Evolutionary conservation across 2,113 vertebrate species (phyloP).

Genomic region (Cynoglossus semilaevis): DNA sequence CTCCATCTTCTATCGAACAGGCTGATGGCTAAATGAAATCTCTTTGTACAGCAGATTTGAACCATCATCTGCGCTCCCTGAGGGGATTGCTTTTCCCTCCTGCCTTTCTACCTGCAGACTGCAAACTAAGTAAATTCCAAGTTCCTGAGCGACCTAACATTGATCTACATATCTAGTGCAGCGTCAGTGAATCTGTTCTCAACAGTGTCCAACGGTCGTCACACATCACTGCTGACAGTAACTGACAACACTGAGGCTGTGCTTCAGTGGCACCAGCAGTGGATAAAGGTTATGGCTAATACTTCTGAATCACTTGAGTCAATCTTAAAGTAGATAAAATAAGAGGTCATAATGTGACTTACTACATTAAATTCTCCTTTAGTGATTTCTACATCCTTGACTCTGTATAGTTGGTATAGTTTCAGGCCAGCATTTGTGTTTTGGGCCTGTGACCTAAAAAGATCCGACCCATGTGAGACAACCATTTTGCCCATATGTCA

Average conservation of each 20-base stretch:
- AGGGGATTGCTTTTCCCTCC: constrained; percentile 31
- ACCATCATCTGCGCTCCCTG: constrained; percentile 50
- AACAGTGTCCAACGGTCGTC: constrained; percentile 22
- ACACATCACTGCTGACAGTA: constrained; percentile 14
- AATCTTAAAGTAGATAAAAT: constrained; percentile 7
- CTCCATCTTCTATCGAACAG: constrained; percentile 33
- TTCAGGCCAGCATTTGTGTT: no score
- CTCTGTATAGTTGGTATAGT: no score
- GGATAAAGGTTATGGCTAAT: constrained; percentile 40
- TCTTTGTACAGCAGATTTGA: constrained; percentile 42
- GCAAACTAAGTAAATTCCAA: constrained; percentile 13
- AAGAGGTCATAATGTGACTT: constrained; percentile 31
- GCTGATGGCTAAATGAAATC: constrained; percentile 48
- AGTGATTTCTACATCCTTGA: no score
- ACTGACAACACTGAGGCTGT: constrained; percentile 13
- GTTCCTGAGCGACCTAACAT: constrained; percentile 19
- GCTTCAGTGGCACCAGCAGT: constrained; percentile 7
- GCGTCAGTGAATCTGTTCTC: constrained; percentile 9
- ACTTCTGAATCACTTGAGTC: constrained; percentile 29
- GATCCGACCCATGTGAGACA: no score
- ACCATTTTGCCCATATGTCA: no score
- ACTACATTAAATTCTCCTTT: no score
- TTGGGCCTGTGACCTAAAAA: no score
- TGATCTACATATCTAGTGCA: constrained; percentile 16
- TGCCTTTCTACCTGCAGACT: constrained; percentile 46